Conservation (phyloP, 2,888 invertebrate species). For the Agriotes lineatus region DNA sequence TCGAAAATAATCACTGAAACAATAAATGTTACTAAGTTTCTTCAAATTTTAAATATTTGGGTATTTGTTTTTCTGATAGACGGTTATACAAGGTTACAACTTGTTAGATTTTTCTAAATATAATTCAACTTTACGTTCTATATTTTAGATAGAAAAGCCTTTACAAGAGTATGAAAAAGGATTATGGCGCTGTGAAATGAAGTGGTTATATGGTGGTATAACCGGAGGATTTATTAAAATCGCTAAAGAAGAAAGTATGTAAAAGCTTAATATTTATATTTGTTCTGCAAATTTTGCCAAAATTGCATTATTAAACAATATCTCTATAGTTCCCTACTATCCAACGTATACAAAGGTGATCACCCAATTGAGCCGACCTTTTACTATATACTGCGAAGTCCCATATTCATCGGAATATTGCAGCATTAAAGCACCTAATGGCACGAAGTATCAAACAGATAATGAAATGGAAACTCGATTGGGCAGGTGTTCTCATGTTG, state of each 20-base stretch:
- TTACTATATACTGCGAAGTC: slow-evolving; percentile 42
- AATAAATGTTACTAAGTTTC: too few relatives aligned
- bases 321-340: slow-evolving; percentile 33
- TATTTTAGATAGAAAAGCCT: slow-evolving; percentile 43
- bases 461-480: slow-evolving; percentile 17
- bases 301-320: neutral
- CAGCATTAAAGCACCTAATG: slow-evolving; percentile 43
- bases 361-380: slow-evolving; percentile 24
- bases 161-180: slow-evolving; percentile 42
- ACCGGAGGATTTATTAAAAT: slow-evolving; percentile 25
- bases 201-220: neutral
- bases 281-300: neutral
- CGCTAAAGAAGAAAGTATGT: slow-evolving; percentile 18
- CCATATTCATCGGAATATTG: slow-evolving; percentile 45
- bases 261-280: too few relatives aligned
- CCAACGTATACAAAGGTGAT: slow-evolving; percentile 19
- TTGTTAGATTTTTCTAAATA: too few relatives aligned
- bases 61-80: too few relatives aligned
- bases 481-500: slow-evolving; percentile 37
- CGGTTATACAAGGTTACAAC: too few relatives aligned
- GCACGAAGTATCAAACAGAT: slow-evolving; percentile 36
- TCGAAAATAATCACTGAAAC: too few relatives aligned
- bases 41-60: too few relatives aligned
- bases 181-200: slow-evolving; percentile 44
- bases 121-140: neutral